phyloP scores from a whole-genome alignment of 2,888 invertebrate species.

The Aspidapion aeneum region DNA sequence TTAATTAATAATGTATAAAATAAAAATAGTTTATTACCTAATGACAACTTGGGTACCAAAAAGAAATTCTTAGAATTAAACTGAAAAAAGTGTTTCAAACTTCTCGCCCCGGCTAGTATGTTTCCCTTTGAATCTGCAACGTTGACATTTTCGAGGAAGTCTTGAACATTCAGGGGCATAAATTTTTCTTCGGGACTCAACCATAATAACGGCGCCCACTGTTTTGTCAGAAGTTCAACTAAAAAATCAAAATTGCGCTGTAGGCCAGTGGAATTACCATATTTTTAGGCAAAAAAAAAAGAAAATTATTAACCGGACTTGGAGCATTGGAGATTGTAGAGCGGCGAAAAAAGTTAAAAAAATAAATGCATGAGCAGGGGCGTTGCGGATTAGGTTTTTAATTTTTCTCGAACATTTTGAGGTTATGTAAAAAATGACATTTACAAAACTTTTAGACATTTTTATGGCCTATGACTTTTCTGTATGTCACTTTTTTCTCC shows the following conservation, averaged over 20 bases:
- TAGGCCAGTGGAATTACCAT: too few species aligned
- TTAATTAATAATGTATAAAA: too few species aligned
- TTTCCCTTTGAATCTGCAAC: conserved; percentile 38
- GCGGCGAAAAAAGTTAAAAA: not conserved
- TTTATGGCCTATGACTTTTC: too few species aligned
- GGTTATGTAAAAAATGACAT: too few species aligned
- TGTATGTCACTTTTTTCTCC: too few species aligned
- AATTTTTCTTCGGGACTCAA: conserved; percentile 62
- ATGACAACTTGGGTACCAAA: conserved; percentile 50
- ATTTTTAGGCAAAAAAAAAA: too few species aligned
- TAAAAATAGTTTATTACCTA: too few species aligned
- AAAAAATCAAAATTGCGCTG: conserved; percentile 24
- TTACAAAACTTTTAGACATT: too few species aligned
- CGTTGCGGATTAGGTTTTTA: not conserved
- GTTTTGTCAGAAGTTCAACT: conserved; percentile 49
- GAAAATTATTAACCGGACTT: too few species aligned
- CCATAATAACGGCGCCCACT: conserved; percentile 67
- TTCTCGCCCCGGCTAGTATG: conserved; percentile 15
- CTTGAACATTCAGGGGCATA: conserved; percentile 58
- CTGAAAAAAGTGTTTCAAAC: conserved; percentile 19
- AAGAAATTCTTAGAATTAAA: conserved; percentile 43
- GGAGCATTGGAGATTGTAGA: too few species aligned
- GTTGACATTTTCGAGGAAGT: conserved; percentile 56
- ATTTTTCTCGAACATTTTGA: too few species aligned
- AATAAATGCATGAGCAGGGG: too few species aligned